A percentile compares a stretch with the other conserved stretches of the same genome.
phyloP scores from a whole-genome alignment of 2,113 vertebrate species.

The Salvelinus sp. region DNA sequence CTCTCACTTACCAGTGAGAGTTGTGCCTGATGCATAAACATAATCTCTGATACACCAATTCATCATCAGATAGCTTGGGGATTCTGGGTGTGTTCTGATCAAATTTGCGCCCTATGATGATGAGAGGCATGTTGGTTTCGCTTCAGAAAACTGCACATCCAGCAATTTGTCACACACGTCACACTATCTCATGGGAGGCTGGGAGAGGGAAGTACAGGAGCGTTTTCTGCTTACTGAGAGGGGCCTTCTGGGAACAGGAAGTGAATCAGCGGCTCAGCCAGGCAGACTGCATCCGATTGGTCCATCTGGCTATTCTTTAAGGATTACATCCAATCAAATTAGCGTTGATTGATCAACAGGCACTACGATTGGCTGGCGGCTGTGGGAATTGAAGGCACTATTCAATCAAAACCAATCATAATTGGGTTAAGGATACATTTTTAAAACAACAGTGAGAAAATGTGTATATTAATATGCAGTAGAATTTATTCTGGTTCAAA shows the following conservation, averaged over 20 bases:
- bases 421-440: too few species aligned
- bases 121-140: conserved; percentile 66
- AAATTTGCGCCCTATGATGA: conserved; percentile 70
- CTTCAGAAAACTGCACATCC: conserved; percentile 71
- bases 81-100: conserved; percentile 69
- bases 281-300: conserved; percentile 62
- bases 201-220: conserved; percentile 41
- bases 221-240: conserved; percentile 54
- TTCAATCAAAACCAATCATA: conserved; percentile 26
- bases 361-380: conserved; percentile 59
- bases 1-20: conserved; percentile 61
- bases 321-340: conserved; percentile 67
- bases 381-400: conserved; percentile 52
- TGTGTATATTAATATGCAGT: neutral
- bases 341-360: conserved; percentile 69
- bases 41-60: conserved; percentile 68
- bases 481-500: neutral
- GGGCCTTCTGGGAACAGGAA: conserved; percentile 69
- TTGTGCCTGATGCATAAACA: conserved; percentile 69
- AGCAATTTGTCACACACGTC: conserved; percentile 71
- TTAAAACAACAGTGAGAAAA: conserved; percentile 40
- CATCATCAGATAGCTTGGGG: conserved; percentile 67
- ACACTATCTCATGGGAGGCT: conserved; percentile 47
- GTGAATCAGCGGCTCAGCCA: conserved; percentile 60
- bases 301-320: conserved; percentile 71